These are phyloP conservation scores for Synaphobranchus kaupii DNA, from an alignment of 2,797 vertebrate species.

Conservation along the genomic window DNA sequence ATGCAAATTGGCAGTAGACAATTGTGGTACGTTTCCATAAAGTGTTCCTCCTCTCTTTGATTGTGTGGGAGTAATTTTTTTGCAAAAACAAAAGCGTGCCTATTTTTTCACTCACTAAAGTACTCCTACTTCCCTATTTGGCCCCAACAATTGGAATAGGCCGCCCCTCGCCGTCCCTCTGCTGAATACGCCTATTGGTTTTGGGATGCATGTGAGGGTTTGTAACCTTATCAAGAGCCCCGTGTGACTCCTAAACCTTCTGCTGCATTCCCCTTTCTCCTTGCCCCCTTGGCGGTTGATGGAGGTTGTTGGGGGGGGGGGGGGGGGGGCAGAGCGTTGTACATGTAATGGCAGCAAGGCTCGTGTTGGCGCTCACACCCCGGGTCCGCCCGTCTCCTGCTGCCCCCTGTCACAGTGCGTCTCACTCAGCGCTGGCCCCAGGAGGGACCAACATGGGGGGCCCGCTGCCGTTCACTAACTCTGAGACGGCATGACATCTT, in stretches of 20 bases:
- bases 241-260: not conserved
- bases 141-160: not conserved
- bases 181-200: conserved; percentile 9
- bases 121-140: not conserved
- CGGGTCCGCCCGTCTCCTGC: conserved; percentile 70
- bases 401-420: conserved; percentile 78
- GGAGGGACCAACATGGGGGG: conserved; percentile 69
- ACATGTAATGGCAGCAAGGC: not conserved
- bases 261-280: not conserved
- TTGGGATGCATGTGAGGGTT: not conserved
- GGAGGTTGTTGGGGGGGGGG: not conserved
- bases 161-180: not conserved
- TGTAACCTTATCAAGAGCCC: not conserved
- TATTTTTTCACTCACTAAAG: conserved; percentile 10
- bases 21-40: conserved; percentile 38
- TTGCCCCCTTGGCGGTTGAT: not conserved
- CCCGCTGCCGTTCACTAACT: conserved; percentile 70
- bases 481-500: conserved; percentile 82
- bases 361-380: conserved; percentile 66
- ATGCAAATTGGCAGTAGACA: conserved; percentile 38
- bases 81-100: conserved; percentile 34
- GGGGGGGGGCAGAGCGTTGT: not conserved
- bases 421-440: conserved; percentile 75
- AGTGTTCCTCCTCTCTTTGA: conserved; percentile 46
- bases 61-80: conserved; percentile 41